A percentile compares a stretch with the other conserved stretches of the same genome.
These are phyloP conservation scores for Argya squamiceps DNA, from an alignment of 2,797 vertebrate species.

Conservation along the genomic window DNA sequence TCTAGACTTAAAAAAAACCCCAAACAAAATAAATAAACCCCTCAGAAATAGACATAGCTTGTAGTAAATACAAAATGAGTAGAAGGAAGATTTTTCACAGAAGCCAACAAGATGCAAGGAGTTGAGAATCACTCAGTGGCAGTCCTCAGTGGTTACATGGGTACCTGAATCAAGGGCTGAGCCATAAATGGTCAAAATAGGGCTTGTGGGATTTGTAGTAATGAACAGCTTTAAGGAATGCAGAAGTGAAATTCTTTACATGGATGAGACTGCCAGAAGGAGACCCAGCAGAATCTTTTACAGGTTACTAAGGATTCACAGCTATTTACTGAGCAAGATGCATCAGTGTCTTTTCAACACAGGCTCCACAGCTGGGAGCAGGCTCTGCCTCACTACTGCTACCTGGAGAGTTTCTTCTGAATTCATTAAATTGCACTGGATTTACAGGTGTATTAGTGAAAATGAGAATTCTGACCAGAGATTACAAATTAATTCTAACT, in stretches of 20 bases:
- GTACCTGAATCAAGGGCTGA: background rate
- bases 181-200: background rate
- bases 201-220: background rate
- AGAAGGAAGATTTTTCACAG: background rate
- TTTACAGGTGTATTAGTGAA: background rate
- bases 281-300: background rate
- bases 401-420: background rate
- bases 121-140: background rate
- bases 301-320: background rate
- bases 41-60: accelerated
- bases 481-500: background rate
- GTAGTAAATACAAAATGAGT: background rate
- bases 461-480: background rate
- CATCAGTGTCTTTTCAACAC: background rate
- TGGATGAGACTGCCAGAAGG: background rate
- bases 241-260: background rate
- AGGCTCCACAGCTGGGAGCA: background rate
- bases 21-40: background rate
- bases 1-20: background rate
- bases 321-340: background rate
- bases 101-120: background rate
- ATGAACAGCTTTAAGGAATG: background rate
- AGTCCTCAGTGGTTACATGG: background rate
- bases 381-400: background rate
- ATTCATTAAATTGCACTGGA: background rate